Evolutionary conservation across 2,797 vertebrate species (phyloP).

Genomic region (Betta splendens): DNA sequence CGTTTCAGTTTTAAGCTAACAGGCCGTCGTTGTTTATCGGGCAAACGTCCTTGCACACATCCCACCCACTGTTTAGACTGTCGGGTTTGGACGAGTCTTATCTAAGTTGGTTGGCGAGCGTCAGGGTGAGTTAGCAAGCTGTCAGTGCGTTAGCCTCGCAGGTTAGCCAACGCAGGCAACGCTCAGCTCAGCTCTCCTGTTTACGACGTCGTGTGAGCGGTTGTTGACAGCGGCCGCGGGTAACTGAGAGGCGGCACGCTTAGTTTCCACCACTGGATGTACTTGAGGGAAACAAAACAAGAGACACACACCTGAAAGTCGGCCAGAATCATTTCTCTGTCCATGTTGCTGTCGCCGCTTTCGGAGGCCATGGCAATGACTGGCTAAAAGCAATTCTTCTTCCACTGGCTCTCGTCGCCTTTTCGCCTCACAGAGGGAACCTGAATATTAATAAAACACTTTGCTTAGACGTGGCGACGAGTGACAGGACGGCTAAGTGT

Average conservation of each 20-base stretch:
- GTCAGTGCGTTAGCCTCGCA: slow-evolving; percentile 63
- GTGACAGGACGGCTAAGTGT: slow-evolving; percentile 23
- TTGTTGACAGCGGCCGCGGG: slow-evolving; percentile 22
- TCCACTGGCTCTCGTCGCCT: slow-evolving; percentile 69
- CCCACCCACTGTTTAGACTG: background rate
- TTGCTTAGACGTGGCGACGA: slow-evolving; percentile 28
- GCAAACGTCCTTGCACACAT: background rate
- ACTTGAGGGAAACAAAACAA: slow-evolving; percentile 3
- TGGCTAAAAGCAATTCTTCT: slow-evolving; percentile 78
- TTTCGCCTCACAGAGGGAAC: slow-evolving; percentile 66
- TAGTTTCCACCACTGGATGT: too few species aligned
- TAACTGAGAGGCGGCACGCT: slow-evolving; percentile 7
- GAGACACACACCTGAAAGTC: slow-evolving; percentile 95
- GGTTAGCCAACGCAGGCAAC: slow-evolving; percentile 55
- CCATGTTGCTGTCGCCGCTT: slow-evolving; percentile 89
- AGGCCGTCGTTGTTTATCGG: background rate
- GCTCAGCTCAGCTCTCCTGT: slow-evolving; percentile 42
- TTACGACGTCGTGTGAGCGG: slow-evolving; percentile 32
- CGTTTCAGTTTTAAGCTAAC: background rate
- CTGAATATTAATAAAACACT: slow-evolving; percentile 46
- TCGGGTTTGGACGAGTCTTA: rapidly evolving
- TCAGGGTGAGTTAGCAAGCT: slow-evolving; percentile 51
- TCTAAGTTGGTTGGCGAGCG: slow-evolving; percentile 2
- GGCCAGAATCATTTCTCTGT: slow-evolving; percentile 98
- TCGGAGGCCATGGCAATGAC: slow-evolving; percentile 96